Conservation (phyloP, 2,888 invertebrate species). For the Eristalinus aeneus region DNA sequence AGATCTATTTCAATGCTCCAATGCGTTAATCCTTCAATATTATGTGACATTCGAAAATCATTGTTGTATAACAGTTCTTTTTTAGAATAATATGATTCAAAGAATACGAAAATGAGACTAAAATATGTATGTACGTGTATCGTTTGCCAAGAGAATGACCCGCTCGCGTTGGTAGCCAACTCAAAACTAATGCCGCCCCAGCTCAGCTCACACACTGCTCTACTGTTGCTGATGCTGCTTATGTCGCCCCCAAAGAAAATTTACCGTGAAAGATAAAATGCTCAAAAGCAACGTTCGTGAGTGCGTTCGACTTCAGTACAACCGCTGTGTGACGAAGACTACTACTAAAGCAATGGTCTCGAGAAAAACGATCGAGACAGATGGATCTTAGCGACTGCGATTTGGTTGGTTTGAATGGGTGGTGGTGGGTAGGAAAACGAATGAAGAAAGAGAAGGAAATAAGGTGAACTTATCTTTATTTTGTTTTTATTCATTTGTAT, state of each 20-base stretch:
- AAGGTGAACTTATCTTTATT: conserved; percentile 43
- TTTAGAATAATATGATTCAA: conserved; percentile 37
- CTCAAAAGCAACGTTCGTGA: conserved; percentile 48
- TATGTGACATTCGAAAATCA: conserved; percentile 32
- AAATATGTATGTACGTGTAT: conserved; percentile 77
- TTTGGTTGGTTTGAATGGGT: conserved; percentile 29
- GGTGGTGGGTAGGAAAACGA: conserved; percentile 52
- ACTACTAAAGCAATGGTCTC: conserved; percentile 32
- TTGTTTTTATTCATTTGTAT: not conserved
- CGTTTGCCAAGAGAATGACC: conserved; percentile 81
- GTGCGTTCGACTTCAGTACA: conserved; percentile 40
- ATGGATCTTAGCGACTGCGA: conserved; percentile 22
- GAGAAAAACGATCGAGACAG: conserved; percentile 56
- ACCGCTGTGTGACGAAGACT: conserved; percentile 43
- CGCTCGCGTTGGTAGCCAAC: conserved; percentile 82
- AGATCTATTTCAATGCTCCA: conserved; percentile 47
- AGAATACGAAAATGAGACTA: conserved; percentile 23
- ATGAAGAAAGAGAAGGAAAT: conserved; percentile 29
- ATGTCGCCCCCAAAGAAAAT: conserved; percentile 56
- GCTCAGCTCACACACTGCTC: conserved; percentile 74
- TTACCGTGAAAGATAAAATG: conserved; percentile 54
- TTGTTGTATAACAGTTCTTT: conserved; percentile 63
- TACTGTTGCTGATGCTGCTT: conserved; percentile 61
- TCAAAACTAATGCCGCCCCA: conserved; percentile 81
- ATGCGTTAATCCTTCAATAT: conserved; percentile 31